A percentile compares a stretch with the other conserved stretches of the same genome.
phyloP scores from a whole-genome alignment of 1,140 invertebrate species.

The Parapsyche elsis region DNA sequence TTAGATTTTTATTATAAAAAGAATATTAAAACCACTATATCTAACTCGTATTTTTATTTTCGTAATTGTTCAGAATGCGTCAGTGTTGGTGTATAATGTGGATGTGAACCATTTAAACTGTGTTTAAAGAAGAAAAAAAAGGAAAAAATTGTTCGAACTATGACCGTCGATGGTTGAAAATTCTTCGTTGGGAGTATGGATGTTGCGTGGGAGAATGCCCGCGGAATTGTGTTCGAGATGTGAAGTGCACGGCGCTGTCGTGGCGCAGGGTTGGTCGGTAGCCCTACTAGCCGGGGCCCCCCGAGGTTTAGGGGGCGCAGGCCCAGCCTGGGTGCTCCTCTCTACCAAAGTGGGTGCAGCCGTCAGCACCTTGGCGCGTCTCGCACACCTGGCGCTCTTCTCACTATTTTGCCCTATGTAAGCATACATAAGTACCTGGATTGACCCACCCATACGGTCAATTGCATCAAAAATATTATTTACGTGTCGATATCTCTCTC shows the following conservation, averaged over 20 bases:
- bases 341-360: slow-evolving; percentile 55
- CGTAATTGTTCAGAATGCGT: neutral
- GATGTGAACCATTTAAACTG: too few species aligned
- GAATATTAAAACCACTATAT: too few species aligned
- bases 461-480: neutral
- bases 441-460: too few species aligned
- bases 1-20: too few species aligned
- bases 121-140: too few species aligned
- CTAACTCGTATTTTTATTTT: slow-evolving; percentile 11
- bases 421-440: slow-evolving; percentile 38
- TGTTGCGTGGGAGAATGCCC: neutral
- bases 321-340: slow-evolving; percentile 49
- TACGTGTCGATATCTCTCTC: neutral
- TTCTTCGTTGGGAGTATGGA: neutral
- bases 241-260: slow-evolving; percentile 17
- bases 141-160: neutral
- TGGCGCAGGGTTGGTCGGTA: neutral
- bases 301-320: slow-evolving; percentile 35
- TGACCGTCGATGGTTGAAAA: neutral
- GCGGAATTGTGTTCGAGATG: slow-evolving; percentile 7
- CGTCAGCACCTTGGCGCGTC: slow-evolving; percentile 50
- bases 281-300: neutral
- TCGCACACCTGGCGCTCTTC: slow-evolving; percentile 53
- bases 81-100: slow-evolving; percentile 19
- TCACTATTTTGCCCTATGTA: slow-evolving; percentile 56